Percentiles rank a stretch among this genome's conserved stretches.
phyloP scores from a whole-genome alignment of 2,113 vertebrate genomes.

The Grammomys surdaster region DNA sequence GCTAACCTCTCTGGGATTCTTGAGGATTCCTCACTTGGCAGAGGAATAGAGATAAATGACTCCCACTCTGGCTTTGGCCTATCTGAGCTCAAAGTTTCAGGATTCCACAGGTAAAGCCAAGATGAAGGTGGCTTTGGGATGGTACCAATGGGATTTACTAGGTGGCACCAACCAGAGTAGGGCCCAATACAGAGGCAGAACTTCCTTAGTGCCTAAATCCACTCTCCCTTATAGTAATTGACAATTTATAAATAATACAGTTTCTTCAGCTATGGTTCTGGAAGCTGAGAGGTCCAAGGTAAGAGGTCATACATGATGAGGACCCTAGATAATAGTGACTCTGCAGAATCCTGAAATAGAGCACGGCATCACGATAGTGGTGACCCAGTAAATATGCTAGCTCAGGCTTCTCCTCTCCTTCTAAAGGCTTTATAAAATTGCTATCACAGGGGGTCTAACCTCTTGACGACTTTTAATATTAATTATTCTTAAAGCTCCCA shows the following conservation, averaged over 20 bases:
- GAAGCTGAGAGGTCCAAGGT: neutral
- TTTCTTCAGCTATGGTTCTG: neutral
- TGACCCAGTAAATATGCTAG: neutral
- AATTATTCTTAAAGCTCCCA: neutral
- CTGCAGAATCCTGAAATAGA: neutral
- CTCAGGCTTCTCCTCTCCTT: neutral
- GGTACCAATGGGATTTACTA: rapidly evolving
- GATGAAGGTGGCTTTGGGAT: neutral
- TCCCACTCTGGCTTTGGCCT: neutral
- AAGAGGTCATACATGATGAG: neutral
- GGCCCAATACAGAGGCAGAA: neutral
- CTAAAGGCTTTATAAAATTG: neutral
- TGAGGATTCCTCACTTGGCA: neutral
- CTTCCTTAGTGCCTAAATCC: neutral
- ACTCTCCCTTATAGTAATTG: neutral
- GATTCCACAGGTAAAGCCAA: neutral
- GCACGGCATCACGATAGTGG: no score
- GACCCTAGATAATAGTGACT: neutral
- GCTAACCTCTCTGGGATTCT: no score
- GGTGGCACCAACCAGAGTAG: neutral
- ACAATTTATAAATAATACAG: neutral
- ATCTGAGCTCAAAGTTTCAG: neutral
- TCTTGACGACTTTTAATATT: neutral
- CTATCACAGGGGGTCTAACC: neutral
- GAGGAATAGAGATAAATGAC: neutral